These are phyloP conservation scores for Elephas maximus DNA, from an alignment of 2,113 vertebrate genomes.

Conservation along the genomic window DNA sequence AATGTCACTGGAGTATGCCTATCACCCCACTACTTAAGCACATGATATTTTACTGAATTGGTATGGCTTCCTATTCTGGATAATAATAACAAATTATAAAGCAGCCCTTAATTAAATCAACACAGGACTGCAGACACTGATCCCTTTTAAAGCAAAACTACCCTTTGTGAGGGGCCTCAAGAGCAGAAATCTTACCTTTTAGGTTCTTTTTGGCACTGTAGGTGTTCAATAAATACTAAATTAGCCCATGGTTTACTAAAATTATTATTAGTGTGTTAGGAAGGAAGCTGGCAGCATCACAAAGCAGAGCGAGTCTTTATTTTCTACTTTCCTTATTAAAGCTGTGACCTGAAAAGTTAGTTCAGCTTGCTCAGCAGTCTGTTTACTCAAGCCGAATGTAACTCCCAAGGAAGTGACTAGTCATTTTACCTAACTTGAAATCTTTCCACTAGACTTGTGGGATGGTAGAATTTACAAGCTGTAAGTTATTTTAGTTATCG, in stretches of 20 bases:
- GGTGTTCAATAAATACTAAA: slow-evolving; percentile 21
- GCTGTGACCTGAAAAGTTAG: slow-evolving; percentile 46
- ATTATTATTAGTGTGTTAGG: not conserved
- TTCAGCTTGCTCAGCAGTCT: not conserved
- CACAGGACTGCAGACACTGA: not conserved
- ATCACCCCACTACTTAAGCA: not conserved
- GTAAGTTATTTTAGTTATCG: slow-evolving; percentile 1
- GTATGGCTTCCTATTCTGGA: slow-evolving; percentile 18
- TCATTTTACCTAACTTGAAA: slow-evolving; percentile 18
- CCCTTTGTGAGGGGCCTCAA: not conserved
- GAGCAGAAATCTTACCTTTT: slow-evolving; percentile 26
- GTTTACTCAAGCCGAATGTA: slow-evolving; percentile 4
- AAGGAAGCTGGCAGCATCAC: not conserved
- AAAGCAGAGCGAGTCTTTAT: slow-evolving; percentile 36
- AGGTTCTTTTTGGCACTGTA: not conserved
- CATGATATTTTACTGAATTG: not conserved
- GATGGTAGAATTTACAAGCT: slow-evolving; percentile 30
- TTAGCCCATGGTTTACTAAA: not conserved
- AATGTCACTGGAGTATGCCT: not conserved
- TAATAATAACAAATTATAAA: slow-evolving; percentile 38
- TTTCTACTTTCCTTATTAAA: slow-evolving; percentile 57
- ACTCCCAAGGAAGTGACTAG: not conserved
- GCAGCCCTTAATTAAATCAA: slow-evolving; percentile 12
- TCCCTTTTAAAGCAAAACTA: slow-evolving; percentile 8
- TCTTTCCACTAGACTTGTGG: not conserved